Percentiles rank a stretch among this genome's conserved stretches.
Conservation (phyloP, 2,888 invertebrate genomes). For the Polietes domitor region DNA sequence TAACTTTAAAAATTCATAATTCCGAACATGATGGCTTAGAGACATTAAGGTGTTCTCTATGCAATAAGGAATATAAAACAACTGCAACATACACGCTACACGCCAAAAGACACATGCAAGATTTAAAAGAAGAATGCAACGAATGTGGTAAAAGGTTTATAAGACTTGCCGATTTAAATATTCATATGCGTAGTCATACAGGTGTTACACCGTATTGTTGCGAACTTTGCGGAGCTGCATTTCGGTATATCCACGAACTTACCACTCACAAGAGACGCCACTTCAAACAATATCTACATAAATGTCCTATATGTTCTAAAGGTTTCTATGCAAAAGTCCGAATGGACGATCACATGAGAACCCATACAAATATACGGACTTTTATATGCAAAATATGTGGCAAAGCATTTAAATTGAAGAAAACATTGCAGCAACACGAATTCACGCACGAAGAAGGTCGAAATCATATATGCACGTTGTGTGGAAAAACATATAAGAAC, state of each 20-base stretch:
- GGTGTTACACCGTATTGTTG: constrained; percentile 61
- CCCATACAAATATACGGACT: constrained; percentile 60
- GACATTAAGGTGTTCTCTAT: constrained; percentile 52
- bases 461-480: constrained; percentile 60
- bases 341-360: constrained; percentile 64
- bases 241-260: constrained; percentile 56
- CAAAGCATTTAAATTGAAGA: constrained; percentile 59
- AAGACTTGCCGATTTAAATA: constrained; percentile 51
- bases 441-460: constrained; percentile 58
- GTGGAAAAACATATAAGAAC: constrained; percentile 61
- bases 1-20: constrained; percentile 57
- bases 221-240: constrained; percentile 62
- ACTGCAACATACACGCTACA: constrained; percentile 54
- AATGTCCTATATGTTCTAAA: constrained; percentile 57
- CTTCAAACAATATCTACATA: constrained; percentile 57
- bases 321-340: constrained; percentile 57
- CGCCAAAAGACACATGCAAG: constrained; percentile 62
- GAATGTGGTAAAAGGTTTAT: constrained; percentile 65
- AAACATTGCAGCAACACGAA: constrained; percentile 58
- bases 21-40: constrained; percentile 52
- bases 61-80: constrained; percentile 53
- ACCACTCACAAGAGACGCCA: constrained; percentile 59
- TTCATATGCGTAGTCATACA: constrained; percentile 63
- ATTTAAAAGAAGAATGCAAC: constrained; percentile 56
- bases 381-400: constrained; percentile 61